Conservation (phyloP, 2,888 invertebrate genomes). For the Clivina fossor region DNA sequence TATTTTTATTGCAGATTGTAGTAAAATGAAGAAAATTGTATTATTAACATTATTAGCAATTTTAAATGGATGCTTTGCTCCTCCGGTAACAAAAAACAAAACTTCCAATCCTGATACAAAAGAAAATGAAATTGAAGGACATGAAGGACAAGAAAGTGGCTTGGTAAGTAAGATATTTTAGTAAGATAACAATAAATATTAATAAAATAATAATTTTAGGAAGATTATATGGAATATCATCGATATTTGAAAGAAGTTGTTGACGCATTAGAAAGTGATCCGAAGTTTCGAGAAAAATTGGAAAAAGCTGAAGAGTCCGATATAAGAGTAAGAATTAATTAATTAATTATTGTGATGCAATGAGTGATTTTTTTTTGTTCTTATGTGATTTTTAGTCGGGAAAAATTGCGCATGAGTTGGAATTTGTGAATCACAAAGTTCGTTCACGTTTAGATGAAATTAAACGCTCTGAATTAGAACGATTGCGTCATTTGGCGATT, state of each 20-base stretch:
- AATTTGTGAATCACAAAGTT: slow-evolving; percentile 85
- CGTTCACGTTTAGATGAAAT: slow-evolving; percentile 88
- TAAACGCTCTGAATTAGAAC: slow-evolving; percentile 83
- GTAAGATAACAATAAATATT: slow-evolving; percentile 14
- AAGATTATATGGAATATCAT: slow-evolving; percentile 75
- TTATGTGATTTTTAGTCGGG: slow-evolving; percentile 69
- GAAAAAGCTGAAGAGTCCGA: slow-evolving; percentile 81
- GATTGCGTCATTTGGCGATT: slow-evolving; percentile 73
- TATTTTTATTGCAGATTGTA: slow-evolving; percentile 13
- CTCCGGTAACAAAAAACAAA: slow-evolving; percentile 53
- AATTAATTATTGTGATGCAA: not conserved
- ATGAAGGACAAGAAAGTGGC: slow-evolving; percentile 43
- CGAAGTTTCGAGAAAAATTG: slow-evolving; percentile 76
- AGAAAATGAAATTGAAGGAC: slow-evolving; percentile 46
- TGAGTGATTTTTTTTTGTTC: not conserved
- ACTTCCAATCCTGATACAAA: slow-evolving; percentile 42
- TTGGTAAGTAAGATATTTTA: slow-evolving; percentile 40
- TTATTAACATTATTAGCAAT: slow-evolving; percentile 21
- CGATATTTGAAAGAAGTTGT: slow-evolving; percentile 90
- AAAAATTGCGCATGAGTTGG: slow-evolving; percentile 86
- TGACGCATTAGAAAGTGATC: slow-evolving; percentile 84
- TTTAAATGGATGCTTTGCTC: slow-evolving; percentile 51
- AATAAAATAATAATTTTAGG: slow-evolving; percentile 35
- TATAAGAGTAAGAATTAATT: slow-evolving; percentile 67
- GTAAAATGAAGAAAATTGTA: slow-evolving; percentile 5